These are phyloP conservation scores for Pararge aegeria DNA, from an alignment of 1,140 invertebrate species.

Conservation along the genomic window DNA sequence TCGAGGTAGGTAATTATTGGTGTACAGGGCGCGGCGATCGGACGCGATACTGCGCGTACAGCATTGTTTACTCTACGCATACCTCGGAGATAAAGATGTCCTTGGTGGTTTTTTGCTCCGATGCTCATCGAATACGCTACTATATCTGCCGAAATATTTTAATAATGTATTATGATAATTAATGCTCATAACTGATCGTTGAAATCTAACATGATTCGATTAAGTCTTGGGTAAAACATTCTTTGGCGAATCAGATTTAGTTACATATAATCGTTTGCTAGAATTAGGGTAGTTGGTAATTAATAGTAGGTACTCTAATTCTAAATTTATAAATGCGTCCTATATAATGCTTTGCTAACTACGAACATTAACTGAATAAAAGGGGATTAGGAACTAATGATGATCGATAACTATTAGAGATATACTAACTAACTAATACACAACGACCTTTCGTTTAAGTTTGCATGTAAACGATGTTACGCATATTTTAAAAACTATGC, in stretches of 20 bases:
- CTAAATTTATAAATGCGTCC: too few relatives aligned
- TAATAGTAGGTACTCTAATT: background rate
- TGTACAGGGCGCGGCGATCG: conserved; percentile 47
- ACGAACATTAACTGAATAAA: too few relatives aligned
- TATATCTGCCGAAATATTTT: conserved; percentile 39
- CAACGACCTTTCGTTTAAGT: too few relatives aligned
- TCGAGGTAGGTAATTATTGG: conserved; percentile 27
- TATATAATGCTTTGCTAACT: background rate
- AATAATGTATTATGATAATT: conserved; percentile 37
- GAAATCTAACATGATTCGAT: background rate
- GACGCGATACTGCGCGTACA: conserved; percentile 51
- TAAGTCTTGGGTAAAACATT: background rate
- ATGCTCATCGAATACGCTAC: conserved; percentile 42
- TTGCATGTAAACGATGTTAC: conserved; percentile 2
- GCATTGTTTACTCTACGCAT: conserved; percentile 68
- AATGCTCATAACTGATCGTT: background rate
- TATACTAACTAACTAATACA: background rate
- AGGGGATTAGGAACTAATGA: too few relatives aligned
- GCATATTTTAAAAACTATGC: conserved; percentile 46
- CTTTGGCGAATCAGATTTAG: too few relatives aligned
- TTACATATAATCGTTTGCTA: too few relatives aligned
- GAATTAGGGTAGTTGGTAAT: too few relatives aligned
- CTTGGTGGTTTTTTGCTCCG: conserved; percentile 57
- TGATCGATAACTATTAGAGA: conserved; percentile 2
- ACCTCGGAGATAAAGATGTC: conserved; percentile 72